phyloP scores from a whole-genome alignment of 2,797 vertebrate genomes.

The Urophycis tenuis region DNA sequence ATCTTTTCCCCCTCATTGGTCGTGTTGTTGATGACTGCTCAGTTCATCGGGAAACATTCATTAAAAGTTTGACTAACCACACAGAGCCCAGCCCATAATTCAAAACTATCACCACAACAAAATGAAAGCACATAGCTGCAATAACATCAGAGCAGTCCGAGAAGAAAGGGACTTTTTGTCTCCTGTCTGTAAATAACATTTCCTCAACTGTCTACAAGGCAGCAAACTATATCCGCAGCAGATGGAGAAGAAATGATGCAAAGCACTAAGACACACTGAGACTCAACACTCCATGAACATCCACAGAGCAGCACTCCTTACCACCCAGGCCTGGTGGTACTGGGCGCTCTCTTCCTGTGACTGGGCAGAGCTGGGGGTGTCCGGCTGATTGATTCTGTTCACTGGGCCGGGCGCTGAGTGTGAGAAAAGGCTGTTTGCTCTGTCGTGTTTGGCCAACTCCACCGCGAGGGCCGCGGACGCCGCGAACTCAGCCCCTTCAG shows the following conservation, averaged over 20 bases:
- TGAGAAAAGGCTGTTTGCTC: slow-evolving; percentile 73
- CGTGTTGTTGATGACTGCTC: neutral
- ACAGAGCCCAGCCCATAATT: slow-evolving; percentile 29
- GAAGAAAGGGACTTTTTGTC: slow-evolving; percentile 21
- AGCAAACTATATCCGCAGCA: slow-evolving; percentile 39
- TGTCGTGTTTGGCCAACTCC: slow-evolving; percentile 65
- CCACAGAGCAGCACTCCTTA: slow-evolving; percentile 12
- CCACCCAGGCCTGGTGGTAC: too few relatives aligned
- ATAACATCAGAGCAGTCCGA: slow-evolving; percentile 45
- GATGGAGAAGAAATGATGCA: slow-evolving; percentile 51
- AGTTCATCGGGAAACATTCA: slow-evolving; percentile 18
- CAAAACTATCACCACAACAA: slow-evolving; percentile 29
- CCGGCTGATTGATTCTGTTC: slow-evolving; percentile 54
- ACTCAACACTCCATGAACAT: slow-evolving; percentile 51
- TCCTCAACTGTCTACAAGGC: slow-evolving; percentile 36
- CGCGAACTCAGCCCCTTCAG: slow-evolving; percentile 44
- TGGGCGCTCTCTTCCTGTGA: slow-evolving; percentile 21
- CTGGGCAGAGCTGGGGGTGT: slow-evolving; percentile 14
- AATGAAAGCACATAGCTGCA: slow-evolving; percentile 48
- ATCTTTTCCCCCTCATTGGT: slow-evolving; percentile 24
- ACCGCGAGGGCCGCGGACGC: slow-evolving; percentile 57
- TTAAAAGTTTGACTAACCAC: slow-evolving; percentile 17
- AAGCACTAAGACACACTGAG: slow-evolving; percentile 47
- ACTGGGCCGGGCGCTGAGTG: slow-evolving; percentile 51
- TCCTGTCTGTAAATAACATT: slow-evolving; percentile 29